phyloP scores from a whole-genome alignment of 2,113 vertebrate genomes.

The Todiramphus saurophagus region DNA sequence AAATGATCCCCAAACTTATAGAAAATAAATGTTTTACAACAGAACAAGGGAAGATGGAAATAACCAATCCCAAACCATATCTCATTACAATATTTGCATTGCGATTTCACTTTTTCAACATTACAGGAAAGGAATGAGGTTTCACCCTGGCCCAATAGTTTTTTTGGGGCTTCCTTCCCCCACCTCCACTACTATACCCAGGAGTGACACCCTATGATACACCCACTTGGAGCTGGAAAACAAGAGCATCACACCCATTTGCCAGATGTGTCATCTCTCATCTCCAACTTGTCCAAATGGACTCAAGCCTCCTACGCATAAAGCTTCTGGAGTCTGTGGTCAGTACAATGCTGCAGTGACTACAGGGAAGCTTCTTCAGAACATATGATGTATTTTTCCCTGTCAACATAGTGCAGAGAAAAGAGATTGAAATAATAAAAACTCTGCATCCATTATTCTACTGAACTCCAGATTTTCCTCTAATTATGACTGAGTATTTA shows the following conservation, averaged over 20 bases:
- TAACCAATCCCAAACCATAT: neutral
- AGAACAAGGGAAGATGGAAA: neutral
- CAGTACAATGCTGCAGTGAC: neutral
- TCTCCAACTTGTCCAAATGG: neutral
- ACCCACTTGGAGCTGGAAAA: slow-evolving; percentile 26
- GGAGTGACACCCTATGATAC: slow-evolving; percentile 2
- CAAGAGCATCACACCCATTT: slow-evolving; percentile 9
- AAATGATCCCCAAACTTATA: neutral
- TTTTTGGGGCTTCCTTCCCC: neutral
- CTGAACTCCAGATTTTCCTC: neutral
- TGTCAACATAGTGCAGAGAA: neutral
- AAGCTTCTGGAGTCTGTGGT: neutral
- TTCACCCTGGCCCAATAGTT: neutral
- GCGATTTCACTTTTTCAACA: neutral
- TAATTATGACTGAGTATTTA: neutral
- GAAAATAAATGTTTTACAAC: neutral
- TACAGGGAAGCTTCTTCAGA: neutral
- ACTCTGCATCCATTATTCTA: neutral
- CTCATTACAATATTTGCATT: neutral
- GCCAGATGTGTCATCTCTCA: slow-evolving; percentile 37
- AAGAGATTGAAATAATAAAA: neutral
- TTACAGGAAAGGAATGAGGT: neutral
- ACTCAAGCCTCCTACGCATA: neutral
- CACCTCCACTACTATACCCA: neutral
- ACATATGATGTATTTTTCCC: neutral